Conservation (phyloP, 2,113 vertebrate genomes). For the Tychaedon coryphoeus region DNA sequence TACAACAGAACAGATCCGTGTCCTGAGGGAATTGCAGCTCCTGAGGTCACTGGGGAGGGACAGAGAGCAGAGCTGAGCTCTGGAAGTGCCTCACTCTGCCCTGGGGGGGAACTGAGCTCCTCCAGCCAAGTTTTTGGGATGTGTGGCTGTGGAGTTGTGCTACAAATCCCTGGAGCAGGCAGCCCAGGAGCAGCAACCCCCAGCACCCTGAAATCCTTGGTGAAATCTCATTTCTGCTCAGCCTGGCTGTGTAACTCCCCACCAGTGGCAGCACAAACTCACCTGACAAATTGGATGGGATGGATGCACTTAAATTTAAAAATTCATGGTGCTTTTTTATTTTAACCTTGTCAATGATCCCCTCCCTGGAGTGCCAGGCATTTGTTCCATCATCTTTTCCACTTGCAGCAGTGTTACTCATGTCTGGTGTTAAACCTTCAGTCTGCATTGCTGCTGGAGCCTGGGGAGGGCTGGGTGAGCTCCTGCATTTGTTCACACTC, state of each 20-base stretch:
- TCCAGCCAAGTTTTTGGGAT: neutral
- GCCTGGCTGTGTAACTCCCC: neutral
- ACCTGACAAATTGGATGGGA: neutral
- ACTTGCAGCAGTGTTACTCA: neutral
- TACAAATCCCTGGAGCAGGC: neutral
- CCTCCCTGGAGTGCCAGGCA: neutral
- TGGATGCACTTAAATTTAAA: constrained; percentile 2
- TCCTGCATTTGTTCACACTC: neutral
- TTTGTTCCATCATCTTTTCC: constrained; percentile 10
- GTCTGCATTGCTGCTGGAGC: neutral
- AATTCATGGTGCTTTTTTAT: neutral
- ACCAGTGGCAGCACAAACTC: neutral
- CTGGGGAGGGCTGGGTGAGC: neutral
- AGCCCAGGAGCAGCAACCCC: neutral
- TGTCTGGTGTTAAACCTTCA: neutral
- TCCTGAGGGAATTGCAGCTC: neutral
- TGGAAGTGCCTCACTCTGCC: neutral
- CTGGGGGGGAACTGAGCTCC: neutral
- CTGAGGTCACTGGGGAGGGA: neutral
- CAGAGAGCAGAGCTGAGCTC: rapidly evolving
- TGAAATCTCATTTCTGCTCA: neutral
- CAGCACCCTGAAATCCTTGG: neutral
- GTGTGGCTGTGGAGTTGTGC: neutral
- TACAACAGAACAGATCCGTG: neutral
- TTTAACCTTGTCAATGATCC: neutral